A percentile compares a stretch with the other conserved stretches of the same genome.
Conservation (phyloP, 2,113 vertebrate genomes). For the Scophthalmus maximus region DNA sequence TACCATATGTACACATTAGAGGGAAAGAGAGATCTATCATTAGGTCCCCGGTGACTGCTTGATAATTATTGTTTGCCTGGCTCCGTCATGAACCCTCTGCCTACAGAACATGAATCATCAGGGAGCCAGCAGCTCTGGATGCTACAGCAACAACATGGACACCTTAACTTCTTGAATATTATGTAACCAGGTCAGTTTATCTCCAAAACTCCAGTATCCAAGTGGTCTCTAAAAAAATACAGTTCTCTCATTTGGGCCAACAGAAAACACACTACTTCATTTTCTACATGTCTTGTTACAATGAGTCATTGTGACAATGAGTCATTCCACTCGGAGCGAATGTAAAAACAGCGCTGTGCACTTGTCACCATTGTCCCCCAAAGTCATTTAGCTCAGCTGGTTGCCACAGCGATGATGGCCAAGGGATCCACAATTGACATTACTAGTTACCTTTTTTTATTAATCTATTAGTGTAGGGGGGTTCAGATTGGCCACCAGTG, state of each 20-base stretch:
- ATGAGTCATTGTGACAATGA: background rate
- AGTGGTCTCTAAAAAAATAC: constrained; percentile 10
- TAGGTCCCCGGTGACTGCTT: constrained; percentile 49
- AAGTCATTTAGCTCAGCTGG: constrained; percentile 34
- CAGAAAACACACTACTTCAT: background rate
- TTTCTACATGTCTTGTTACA: background rate
- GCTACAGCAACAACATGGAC: constrained; percentile 45
- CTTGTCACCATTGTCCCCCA: constrained; percentile 7
- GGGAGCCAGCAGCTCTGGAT: constrained; percentile 48
- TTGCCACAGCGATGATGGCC: constrained; percentile 10
- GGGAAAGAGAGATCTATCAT: constrained; percentile 50
- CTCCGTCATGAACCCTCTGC: constrained; percentile 61
- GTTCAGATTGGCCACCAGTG: constrained; percentile 25
- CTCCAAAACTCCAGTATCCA: constrained; percentile 19
- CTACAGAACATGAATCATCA: constrained; percentile 74
- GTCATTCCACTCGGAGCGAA: constrained; percentile 13
- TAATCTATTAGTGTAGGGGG: constrained; percentile 36
- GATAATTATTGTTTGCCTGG: constrained; percentile 68
- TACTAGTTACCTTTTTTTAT: constrained; percentile 46
- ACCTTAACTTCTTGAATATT: constrained; percentile 42
- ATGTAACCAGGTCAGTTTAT: constrained; percentile 38
- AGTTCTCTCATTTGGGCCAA: background rate
- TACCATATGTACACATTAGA: constrained; percentile 37
- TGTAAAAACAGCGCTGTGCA: constrained; percentile 21
- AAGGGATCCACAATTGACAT: constrained; percentile 30